A percentile compares a stretch with the other conserved stretches of the same genome.
Conservation (phyloP, 2,888 invertebrate species). For the Drosophila pegasa region DNA sequence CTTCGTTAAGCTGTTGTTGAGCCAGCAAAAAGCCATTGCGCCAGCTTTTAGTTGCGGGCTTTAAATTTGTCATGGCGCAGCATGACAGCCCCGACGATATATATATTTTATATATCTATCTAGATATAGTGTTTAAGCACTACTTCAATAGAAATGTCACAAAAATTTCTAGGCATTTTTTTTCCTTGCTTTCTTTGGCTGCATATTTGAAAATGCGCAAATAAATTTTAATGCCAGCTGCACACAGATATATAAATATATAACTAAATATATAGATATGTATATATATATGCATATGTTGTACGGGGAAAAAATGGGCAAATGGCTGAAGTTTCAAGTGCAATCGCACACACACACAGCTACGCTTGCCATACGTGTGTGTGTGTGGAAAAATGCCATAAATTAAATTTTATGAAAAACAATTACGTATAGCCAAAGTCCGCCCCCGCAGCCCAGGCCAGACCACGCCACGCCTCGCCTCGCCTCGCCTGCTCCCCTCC, state of each 20-base stretch:
- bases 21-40: conserved; percentile 23
- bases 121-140: conserved; percentile 2
- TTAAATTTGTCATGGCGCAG: conserved; percentile 62
- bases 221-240: conserved; percentile 70
- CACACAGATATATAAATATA: conserved; percentile 29
- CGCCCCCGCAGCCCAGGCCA: conserved; percentile 10
- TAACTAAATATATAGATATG: conserved; percentile 10
- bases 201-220: conserved; percentile 57
- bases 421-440: conserved; percentile 69
- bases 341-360: conserved; percentile 51
- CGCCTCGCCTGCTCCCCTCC: too few species aligned
- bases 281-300: conserved; percentile 1
- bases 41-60: conserved; percentile 64
- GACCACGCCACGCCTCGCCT: background rate
- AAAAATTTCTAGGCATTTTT: conserved; percentile 40
- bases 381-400: conserved; percentile 72
- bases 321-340: conserved; percentile 70
- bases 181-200: conserved; percentile 32
- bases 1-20: conserved; percentile 51
- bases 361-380: background rate
- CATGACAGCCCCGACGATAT: conserved; percentile 16
- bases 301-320: conserved; percentile 52
- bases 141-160: conserved; percentile 60
- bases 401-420: conserved; percentile 79
- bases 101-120: background rate